A percentile compares a stretch with the other conserved stretches of the same genome.
Evolutionary conservation across 1,140 invertebrate species (phyloP).

Genomic region (Saccostrea echinata): DNA sequence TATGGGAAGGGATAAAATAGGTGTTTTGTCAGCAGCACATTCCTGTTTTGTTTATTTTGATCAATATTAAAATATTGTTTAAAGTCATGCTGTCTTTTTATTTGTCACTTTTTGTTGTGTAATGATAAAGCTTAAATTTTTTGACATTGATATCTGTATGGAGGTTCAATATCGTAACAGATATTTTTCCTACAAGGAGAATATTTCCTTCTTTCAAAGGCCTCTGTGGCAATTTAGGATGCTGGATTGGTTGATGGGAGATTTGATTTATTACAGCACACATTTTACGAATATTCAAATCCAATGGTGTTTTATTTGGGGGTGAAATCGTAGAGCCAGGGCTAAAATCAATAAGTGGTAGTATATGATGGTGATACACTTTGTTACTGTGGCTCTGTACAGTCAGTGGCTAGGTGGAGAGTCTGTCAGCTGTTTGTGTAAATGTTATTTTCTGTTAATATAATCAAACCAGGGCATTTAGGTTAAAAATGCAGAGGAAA

Average conservation of each 20-base stretch:
- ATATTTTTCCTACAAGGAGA: background rate
- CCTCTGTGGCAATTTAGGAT: background rate
- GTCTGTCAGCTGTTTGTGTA: background rate
- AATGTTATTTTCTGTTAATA: background rate
- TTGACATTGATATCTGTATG: too few relatives aligned
- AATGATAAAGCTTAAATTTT: too few relatives aligned
- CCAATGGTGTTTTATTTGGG: background rate
- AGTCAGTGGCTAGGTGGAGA: background rate
- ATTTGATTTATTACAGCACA: background rate
- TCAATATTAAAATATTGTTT: too few relatives aligned
- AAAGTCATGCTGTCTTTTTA: too few relatives aligned
- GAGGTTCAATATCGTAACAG: background rate
- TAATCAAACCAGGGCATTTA: background rate
- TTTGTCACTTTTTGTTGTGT: too few relatives aligned
- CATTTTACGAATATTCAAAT: background rate
- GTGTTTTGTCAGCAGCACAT: too few relatives aligned
- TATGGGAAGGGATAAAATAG: too few relatives aligned
- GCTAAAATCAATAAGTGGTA: slow-evolving; percentile 14
- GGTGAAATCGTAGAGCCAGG: background rate
- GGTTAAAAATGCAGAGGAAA: background rate
- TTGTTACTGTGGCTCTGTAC: background rate
- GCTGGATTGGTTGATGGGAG: background rate
- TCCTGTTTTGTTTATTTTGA: too few relatives aligned
- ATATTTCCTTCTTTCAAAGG: background rate
- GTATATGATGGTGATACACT: background rate